These are phyloP conservation scores for Trissolcus basalis DNA, from an alignment of 1,140 invertebrate genomes.

Conservation along the genomic window DNA sequence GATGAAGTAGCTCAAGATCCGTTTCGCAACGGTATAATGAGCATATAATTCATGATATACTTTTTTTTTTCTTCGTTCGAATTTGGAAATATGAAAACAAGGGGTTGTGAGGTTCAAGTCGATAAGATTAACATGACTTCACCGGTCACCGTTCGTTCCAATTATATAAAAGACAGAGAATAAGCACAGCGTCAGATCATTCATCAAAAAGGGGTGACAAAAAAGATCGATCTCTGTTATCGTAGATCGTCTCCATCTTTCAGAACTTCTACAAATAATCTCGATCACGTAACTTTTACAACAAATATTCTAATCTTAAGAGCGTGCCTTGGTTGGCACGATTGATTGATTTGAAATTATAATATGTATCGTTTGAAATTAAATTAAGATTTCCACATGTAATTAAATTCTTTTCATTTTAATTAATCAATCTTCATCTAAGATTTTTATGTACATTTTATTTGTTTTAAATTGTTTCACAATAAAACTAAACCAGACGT, in stretches of 20 bases:
- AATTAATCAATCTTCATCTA: too few species aligned
- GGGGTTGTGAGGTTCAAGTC: conserved; percentile 59
- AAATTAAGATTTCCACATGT: too few species aligned
- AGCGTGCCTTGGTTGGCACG: too few species aligned
- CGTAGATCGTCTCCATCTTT: conserved; percentile 17
- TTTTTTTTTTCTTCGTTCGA: conserved; percentile 60
- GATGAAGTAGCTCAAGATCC: conserved; percentile 53
- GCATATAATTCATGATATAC: conserved; percentile 57
- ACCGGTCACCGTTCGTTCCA: conserved; percentile 57
- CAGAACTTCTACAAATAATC: neutral
- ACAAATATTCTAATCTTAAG: too few species aligned
- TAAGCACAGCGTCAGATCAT: conserved; percentile 25
- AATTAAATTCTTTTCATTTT: too few species aligned
- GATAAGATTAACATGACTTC: conserved; percentile 67
- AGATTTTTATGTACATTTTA: too few species aligned
- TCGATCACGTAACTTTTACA: too few species aligned
- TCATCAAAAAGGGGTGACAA: conserved; percentile 32
- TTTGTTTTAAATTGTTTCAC: too few species aligned
- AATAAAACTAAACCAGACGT: too few species aligned
- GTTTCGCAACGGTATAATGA: conserved; percentile 58
- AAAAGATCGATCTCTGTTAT: conserved; percentile 38
- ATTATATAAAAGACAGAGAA: conserved; percentile 63
- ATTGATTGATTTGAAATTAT: too few species aligned
- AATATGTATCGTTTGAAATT: too few species aligned
- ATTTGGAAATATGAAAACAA: conserved; percentile 65